Conservation (phyloP, 2,888 invertebrate species). For the Andrena camellia region DNA sequence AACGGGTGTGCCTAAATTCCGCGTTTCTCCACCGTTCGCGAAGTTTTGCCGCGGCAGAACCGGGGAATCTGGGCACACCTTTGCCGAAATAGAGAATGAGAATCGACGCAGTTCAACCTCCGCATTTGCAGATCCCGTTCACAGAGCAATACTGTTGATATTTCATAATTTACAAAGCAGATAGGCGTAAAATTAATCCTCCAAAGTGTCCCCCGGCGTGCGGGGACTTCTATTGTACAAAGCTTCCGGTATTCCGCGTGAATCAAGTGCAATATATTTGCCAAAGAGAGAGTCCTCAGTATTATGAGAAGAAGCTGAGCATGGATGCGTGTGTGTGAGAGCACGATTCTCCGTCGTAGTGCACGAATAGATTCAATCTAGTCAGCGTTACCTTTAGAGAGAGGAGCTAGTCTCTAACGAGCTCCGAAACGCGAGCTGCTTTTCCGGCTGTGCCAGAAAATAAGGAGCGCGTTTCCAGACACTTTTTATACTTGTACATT, state of each 20-base stretch:
- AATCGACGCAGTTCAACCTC: background rate
- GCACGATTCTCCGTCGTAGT: conserved; percentile 20
- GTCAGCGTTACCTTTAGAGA: background rate
- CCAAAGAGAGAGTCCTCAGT: conserved; percentile 23
- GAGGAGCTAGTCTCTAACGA: background rate
- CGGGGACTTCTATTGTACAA: background rate
- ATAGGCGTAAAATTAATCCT: background rate
- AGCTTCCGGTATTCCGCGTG: conserved; percentile 2
- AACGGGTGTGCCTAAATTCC: background rate
- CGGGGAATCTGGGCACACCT: background rate
- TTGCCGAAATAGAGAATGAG: background rate
- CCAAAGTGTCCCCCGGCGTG: background rate
- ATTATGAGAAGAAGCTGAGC: conserved; percentile 20
- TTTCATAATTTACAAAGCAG: conserved; percentile 2
- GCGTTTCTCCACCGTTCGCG: background rate
- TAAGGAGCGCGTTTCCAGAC: background rate
- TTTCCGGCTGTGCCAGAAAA: background rate
- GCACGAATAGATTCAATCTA: conserved; percentile 12
- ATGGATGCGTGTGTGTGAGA: conserved; percentile 28
- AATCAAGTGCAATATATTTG: conserved; percentile 16
- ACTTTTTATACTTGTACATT: conserved; percentile 13
- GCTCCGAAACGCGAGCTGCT: background rate
- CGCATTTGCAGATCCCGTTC: background rate
- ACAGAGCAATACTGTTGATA: background rate
- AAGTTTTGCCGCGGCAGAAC: background rate